These are phyloP conservation scores for Drosophila putrida DNA, from an alignment of 2,888 invertebrate species.

Conservation along the genomic window DNA sequence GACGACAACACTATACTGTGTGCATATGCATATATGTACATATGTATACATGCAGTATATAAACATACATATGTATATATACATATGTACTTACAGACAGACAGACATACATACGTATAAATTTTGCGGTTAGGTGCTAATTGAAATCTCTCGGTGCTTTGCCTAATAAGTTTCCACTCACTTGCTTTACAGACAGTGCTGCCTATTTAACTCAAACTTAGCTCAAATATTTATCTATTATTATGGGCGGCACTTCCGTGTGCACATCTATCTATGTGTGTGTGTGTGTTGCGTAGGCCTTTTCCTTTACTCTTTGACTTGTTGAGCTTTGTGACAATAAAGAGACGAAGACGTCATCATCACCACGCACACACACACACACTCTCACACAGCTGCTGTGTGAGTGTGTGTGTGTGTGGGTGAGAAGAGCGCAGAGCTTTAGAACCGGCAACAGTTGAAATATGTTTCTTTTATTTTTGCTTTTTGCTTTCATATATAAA, in stretches of 20 bases:
- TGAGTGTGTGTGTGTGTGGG: conserved; percentile 37
- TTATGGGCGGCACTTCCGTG: conserved; percentile 54
- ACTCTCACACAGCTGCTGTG: conserved; percentile 17
- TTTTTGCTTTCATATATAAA: conserved; percentile 15
- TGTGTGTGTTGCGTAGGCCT: conserved; percentile 25
- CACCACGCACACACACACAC: conserved; percentile 21
- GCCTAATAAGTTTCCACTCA: conserved; percentile 20
- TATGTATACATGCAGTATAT: conserved; percentile 4
- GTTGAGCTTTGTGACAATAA: conserved; percentile 55
- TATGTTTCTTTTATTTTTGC: conserved; percentile 52
- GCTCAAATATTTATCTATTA: conserved; percentile 50
- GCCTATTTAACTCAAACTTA: conserved; percentile 55
- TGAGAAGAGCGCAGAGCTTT: conserved; percentile 44
- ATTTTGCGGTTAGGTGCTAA: conserved; percentile 71
- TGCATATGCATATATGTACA: conserved; percentile 1
- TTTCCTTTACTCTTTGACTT: conserved; percentile 48
- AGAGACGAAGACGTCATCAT: conserved; percentile 55
- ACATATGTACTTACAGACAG: neutral
- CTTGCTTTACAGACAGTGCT: conserved; percentile 46
- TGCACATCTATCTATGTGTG: conserved; percentile 37
- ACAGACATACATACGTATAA: conserved; percentile 2
- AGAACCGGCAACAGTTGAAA: conserved; percentile 75
- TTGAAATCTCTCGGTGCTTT: conserved; percentile 57
- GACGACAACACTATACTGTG: conserved; percentile 34
- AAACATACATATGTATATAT: conserved; percentile 4